A percentile compares a stretch with the other conserved stretches of the same genome.
phyloP scores from a whole-genome alignment of 2,797 vertebrate species.

The Australoheros facetus region DNA sequence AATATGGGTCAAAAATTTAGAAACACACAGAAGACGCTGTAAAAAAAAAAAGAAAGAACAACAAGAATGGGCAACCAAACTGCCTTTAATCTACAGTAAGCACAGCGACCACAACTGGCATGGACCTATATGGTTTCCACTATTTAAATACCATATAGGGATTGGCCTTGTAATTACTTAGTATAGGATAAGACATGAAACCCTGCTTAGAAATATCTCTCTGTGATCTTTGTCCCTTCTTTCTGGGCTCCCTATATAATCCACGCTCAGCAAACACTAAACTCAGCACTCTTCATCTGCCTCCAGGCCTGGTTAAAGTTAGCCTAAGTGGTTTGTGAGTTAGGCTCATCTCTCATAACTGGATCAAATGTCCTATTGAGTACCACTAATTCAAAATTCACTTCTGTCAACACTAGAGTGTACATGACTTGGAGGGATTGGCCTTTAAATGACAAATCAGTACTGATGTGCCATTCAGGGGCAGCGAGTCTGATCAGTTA shows the following conservation, averaged over 20 bases:
- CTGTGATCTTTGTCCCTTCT: constrained; percentile 68
- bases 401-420: constrained; percentile 38
- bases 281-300: constrained; percentile 34
- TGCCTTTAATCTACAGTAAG: constrained; percentile 62
- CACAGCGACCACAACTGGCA: constrained; percentile 63
- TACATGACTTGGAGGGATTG: constrained; percentile 26
- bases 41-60: background rate
- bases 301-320: constrained; percentile 32
- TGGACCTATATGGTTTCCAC: constrained; percentile 55
- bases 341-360: constrained; percentile 37
- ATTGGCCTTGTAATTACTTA: constrained; percentile 77
- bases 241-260: constrained; percentile 21
- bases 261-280: constrained; percentile 54
- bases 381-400: constrained; percentile 24
- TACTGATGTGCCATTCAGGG: background rate
- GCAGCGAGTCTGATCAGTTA: background rate
- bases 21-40: constrained; percentile 12
- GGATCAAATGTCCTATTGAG: constrained; percentile 48
- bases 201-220: constrained; percentile 70
- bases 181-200: constrained; percentile 68
- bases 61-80: constrained; percentile 31
- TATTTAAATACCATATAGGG: constrained; percentile 70
- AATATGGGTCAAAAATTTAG: constrained; percentile 30
- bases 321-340: constrained; percentile 43
- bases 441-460: constrained; percentile 29